phyloP scores from a whole-genome alignment of 2,888 invertebrate species.

The Drosophila rellima region DNA sequence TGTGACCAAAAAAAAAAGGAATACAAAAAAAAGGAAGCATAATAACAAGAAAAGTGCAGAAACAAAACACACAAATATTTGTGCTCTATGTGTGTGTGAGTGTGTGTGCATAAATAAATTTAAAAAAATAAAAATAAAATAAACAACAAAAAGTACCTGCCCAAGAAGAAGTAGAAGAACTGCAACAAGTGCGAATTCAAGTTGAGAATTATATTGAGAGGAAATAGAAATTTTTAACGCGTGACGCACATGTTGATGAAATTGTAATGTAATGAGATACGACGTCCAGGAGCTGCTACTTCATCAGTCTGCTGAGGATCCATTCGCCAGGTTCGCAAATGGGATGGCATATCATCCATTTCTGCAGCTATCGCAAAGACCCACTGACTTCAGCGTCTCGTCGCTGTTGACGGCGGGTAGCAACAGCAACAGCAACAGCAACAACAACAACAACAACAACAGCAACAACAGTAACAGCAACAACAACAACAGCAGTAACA shows the following conservation, averaged over 20 bases:
- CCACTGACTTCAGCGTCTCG: slow-evolving; percentile 97
- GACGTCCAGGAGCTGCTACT: slow-evolving; percentile 86
- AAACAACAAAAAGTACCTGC: slow-evolving; percentile 45
- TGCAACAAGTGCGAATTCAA: slow-evolving; percentile 11
- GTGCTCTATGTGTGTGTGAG: slow-evolving; percentile 23
- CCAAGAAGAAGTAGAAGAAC: slow-evolving; percentile 3
- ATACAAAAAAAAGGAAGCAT: slow-evolving; percentile 21
- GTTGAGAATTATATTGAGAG: not conserved
- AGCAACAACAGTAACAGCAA: slow-evolving; percentile 49
- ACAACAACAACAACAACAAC: slow-evolving; percentile 58
- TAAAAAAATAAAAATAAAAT: slow-evolving; percentile 3
- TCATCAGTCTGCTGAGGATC: slow-evolving; percentile 86
- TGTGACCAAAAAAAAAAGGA: slow-evolving; percentile 8
- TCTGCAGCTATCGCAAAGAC: slow-evolving; percentile 93
- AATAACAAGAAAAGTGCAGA: slow-evolving; percentile 17
- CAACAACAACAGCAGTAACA: slow-evolving; percentile 79
- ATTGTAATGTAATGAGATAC: slow-evolving; percentile 86
- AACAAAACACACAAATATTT: slow-evolving; percentile 8
- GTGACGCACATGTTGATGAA: slow-evolving; percentile 73
- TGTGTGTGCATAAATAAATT: slow-evolving; percentile 8
- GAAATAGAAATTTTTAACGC: slow-evolving; percentile 47
- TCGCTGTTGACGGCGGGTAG: slow-evolving; percentile 93
- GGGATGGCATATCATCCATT: slow-evolving; percentile 94
- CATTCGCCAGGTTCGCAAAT: slow-evolving; percentile 86
- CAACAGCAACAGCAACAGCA: slow-evolving; percentile 83